Conservation (phyloP, 2,888 invertebrate genomes). For the Callimorpha dominula region DNA sequence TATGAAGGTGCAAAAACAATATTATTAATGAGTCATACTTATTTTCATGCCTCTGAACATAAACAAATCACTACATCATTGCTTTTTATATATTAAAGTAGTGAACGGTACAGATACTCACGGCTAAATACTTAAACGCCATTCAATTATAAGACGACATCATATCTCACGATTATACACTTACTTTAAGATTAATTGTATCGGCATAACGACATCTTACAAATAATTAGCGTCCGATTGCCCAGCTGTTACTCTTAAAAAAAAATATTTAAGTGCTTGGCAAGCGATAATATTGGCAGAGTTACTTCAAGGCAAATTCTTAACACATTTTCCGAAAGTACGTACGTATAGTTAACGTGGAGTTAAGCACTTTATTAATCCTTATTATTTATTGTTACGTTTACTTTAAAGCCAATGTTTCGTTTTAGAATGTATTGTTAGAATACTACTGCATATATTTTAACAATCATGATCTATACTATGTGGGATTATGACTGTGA, state of each 20-base stretch:
- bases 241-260: too few relatives aligned
- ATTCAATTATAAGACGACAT: too few relatives aligned
- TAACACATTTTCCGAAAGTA: slow-evolving; percentile 33
- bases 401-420: slow-evolving; percentile 29
- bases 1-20: too few relatives aligned
- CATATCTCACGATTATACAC: neutral
- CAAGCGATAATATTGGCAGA: neutral
- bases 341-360: slow-evolving; percentile 12
- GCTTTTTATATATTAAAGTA: too few relatives aligned
- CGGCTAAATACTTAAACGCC: too few relatives aligned
- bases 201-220: neutral
- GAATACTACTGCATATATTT: slow-evolving; percentile 10
- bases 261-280: too few relatives aligned
- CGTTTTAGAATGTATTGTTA: slow-evolving; percentile 15
- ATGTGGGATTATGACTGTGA: neutral
- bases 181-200: neutral
- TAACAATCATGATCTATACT: neutral
- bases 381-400: slow-evolving; percentile 8
- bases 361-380: neutral
- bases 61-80: too few relatives aligned
- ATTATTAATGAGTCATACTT: too few relatives aligned
- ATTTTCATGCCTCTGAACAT: too few relatives aligned
- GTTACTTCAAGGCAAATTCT: slow-evolving; percentile 48
- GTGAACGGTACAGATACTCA: too few relatives aligned
- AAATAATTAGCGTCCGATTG: neutral